phyloP scores from a whole-genome alignment of 2,113 vertebrate genomes.

The Otocyon megalotis region DNA sequence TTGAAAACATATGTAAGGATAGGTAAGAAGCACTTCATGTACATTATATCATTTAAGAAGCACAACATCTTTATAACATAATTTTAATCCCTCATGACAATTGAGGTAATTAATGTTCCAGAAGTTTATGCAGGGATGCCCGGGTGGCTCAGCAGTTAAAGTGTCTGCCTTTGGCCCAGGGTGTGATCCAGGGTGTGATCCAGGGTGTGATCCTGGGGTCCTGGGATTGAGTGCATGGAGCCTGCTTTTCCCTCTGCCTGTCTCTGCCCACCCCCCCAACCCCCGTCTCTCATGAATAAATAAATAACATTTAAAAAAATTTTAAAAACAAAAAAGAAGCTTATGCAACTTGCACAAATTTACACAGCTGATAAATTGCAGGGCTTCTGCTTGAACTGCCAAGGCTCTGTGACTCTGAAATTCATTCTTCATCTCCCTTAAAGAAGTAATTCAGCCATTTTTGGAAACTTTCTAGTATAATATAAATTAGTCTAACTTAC shows the following conservation, averaged over 20 bases:
- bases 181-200: too few relatives aligned
- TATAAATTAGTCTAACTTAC: background rate
- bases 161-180: too few relatives aligned
- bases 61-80: background rate
- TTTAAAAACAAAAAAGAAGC: background rate
- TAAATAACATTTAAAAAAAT: too few relatives aligned
- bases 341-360: background rate
- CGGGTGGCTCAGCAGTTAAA: too few relatives aligned
- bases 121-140: too few relatives aligned
- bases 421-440: conserved; percentile 1
- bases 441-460: background rate
- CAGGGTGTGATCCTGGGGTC: too few relatives aligned
- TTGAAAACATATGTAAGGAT: background rate
- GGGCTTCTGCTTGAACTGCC: background rate
- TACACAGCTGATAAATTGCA: background rate
- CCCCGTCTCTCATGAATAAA: too few relatives aligned
- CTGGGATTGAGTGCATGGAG: too few relatives aligned
- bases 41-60: background rate
- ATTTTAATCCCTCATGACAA: background rate
- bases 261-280: too few relatives aligned
- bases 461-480: background rate
- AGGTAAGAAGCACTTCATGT: background rate
- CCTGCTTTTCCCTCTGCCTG: too few relatives aligned
- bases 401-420: background rate
- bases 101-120: background rate